phyloP scores from a whole-genome alignment of 2,113 vertebrate species.

The Coreoperca whiteheadi region DNA sequence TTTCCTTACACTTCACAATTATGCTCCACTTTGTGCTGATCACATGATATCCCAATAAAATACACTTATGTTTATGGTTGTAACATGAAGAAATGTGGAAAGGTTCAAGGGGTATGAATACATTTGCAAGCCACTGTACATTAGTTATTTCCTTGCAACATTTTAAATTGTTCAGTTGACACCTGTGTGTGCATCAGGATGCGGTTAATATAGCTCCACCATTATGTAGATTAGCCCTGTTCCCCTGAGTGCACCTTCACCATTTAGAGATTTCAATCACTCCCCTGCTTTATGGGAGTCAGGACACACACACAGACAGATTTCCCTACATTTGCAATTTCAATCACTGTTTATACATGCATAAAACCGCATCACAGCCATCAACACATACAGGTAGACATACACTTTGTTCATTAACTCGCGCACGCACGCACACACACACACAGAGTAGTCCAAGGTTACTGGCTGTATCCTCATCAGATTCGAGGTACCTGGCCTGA shows the following conservation, averaged over 20 bases:
- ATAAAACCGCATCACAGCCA: neutral
- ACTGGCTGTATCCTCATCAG: conserved; percentile 35
- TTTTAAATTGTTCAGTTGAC: conserved; percentile 4
- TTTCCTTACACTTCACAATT: too few species aligned
- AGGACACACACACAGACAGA: conserved; percentile 23
- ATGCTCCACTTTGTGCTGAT: too few species aligned
- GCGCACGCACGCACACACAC: neutral
- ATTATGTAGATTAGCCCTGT: conserved; percentile 82
- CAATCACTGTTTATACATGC: conserved; percentile 36
- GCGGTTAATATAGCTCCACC: conserved; percentile 65
- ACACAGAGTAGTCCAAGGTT: conserved; percentile 30
- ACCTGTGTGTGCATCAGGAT: conserved; percentile 20
- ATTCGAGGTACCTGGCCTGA: conserved; percentile 8
- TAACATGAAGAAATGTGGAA: too few species aligned
- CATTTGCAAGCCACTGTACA: too few species aligned
- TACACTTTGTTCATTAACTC: neutral
- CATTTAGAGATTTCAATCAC: conserved; percentile 79
- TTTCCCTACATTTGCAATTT: conserved; percentile 23
- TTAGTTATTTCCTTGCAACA: neutral
- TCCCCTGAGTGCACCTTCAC: conserved; percentile 75
- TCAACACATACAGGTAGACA: conserved; percentile 1
- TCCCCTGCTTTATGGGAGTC: conserved; percentile 57
- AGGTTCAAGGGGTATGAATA: too few species aligned
- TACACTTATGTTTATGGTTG: too few species aligned
- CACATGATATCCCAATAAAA: too few species aligned